Conservation (phyloP, 1,140 invertebrate genomes). For the Hycleus phaleratus region DNA sequence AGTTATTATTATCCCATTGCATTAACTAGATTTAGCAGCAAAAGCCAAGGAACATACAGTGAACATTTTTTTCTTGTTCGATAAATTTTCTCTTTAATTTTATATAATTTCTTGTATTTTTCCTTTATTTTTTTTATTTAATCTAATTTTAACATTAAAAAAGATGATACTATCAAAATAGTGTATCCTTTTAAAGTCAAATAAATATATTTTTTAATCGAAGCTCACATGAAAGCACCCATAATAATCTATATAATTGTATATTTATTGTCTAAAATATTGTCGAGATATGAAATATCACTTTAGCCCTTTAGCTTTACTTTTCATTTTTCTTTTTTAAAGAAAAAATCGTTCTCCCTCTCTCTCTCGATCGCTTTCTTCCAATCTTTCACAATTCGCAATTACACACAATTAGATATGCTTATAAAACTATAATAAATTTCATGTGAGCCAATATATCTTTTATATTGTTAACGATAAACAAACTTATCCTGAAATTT, state of each 20-base stretch:
- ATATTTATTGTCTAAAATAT: slow-evolving; percentile 20
- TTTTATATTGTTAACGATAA: neutral
- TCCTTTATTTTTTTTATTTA: neutral
- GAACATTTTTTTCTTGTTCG: slow-evolving; percentile 7
- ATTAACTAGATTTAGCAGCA: slow-evolving; percentile 17
- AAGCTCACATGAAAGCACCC: slow-evolving; percentile 18
- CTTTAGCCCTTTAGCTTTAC: neutral
- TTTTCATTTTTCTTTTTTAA: no score
- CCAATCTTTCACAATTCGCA: slow-evolving; percentile 6
- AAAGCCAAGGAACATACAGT: slow-evolving; percentile 21
- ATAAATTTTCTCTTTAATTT: no score
- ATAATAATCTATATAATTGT: slow-evolving; percentile 5
- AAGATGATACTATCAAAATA: slow-evolving; percentile 20
- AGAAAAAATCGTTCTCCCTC: no score
- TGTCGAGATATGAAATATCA: slow-evolving; percentile 18
- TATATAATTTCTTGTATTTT: no score
- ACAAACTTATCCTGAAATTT: no score
- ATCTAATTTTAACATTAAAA: slow-evolving; percentile 8
- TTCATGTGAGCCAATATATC: slow-evolving; percentile 12
- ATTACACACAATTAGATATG: neutral
- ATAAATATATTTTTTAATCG: slow-evolving; percentile 6
- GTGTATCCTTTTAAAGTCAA: slow-evolving; percentile 12
- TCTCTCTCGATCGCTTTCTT: no score
- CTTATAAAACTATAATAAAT: slow-evolving; percentile 5
- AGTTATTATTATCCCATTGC: slow-evolving; percentile 14